Evolutionary conservation across 2,888 invertebrate genomes (phyloP).

Genomic region (Poecilobothrus nobilitatus): DNA sequence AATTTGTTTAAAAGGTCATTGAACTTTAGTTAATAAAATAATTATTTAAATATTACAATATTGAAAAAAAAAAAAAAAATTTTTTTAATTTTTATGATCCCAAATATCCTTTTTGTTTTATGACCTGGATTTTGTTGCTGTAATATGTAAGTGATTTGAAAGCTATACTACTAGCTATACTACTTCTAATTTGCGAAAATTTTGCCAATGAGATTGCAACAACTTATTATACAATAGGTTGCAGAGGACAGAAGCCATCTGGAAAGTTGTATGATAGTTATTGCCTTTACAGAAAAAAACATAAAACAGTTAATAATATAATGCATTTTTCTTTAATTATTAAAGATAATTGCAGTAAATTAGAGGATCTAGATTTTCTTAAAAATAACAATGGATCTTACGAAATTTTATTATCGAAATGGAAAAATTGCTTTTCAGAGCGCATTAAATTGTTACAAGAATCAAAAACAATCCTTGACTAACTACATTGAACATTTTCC

Average conservation of each 20-base stretch:
- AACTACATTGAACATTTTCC: slow-evolving; percentile 11
- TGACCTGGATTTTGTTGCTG: too few relatives aligned
- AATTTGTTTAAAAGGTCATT: too few relatives aligned
- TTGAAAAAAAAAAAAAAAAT: too few relatives aligned
- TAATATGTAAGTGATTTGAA: too few relatives aligned
- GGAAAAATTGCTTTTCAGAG: slow-evolving; percentile 4
- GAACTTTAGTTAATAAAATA: too few relatives aligned
- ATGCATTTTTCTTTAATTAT: neutral
- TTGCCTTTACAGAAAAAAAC: slow-evolving; percentile 11
- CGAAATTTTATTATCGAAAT: neutral
- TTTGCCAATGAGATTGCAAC: slow-evolving; percentile 9
- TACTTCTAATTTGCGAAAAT: slow-evolving; percentile 9
- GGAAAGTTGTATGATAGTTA: slow-evolving; percentile 12
- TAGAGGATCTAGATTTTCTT: slow-evolving; percentile 8
- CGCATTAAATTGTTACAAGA: slow-evolving; percentile 8
- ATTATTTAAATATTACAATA: too few relatives aligned
- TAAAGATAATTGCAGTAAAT: neutral
- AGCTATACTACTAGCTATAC: too few relatives aligned
- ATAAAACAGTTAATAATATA: slow-evolving; percentile 1
- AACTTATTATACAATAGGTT: slow-evolving; percentile 10
- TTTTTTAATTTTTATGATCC: too few relatives aligned
- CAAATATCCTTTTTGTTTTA: too few relatives aligned
- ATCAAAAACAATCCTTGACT: slow-evolving; percentile 10
- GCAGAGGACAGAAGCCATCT: too few relatives aligned
- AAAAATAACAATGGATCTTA: slow-evolving; percentile 8